phyloP scores from a whole-genome alignment of 2,113 vertebrate species.

The Litocranius walleri region DNA sequence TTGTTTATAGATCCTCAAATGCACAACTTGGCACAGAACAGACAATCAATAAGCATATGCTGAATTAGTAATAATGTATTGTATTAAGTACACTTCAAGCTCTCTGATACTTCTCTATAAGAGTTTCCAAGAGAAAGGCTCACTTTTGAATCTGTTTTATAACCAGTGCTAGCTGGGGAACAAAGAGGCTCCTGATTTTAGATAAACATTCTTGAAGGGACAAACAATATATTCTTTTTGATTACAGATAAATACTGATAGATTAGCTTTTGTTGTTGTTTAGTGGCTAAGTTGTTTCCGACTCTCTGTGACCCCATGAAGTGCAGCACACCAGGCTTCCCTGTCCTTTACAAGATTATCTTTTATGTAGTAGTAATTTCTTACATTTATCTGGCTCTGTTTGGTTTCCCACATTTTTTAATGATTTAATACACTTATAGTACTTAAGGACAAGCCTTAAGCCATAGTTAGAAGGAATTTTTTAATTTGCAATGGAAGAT shows the following conservation, averaged over 20 bases:
- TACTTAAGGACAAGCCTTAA: not conserved
- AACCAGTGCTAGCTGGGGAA: not conserved
- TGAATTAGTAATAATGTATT: slow-evolving; percentile 48
- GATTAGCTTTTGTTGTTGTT: not conserved
- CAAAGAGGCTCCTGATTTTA: not conserved
- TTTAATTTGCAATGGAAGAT: not conserved
- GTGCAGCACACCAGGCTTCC: not conserved
- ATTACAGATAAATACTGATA: not conserved
- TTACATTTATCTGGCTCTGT: not conserved
- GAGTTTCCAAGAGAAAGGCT: slow-evolving; percentile 4
- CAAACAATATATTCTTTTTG: not conserved
- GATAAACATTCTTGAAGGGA: not conserved
- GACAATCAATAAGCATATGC: slow-evolving; percentile 16
- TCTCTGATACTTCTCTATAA: not conserved
- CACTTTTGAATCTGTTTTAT: not conserved
- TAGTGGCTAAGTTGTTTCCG: rapidly evolving
- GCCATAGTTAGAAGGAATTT: not conserved
- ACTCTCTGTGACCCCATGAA: not conserved
- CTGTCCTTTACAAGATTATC: not conserved
- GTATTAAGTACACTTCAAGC: slow-evolving; percentile 43
- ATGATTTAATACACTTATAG: not conserved
- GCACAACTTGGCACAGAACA: slow-evolving; percentile 22
- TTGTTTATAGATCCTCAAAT: slow-evolving; percentile 39
- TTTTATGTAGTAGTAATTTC: not conserved
- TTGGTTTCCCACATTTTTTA: not conserved